These are phyloP conservation scores for Chrysopilus asiliformis DNA, from an alignment of 2,888 invertebrate genomes.

Conservation along the genomic window DNA sequence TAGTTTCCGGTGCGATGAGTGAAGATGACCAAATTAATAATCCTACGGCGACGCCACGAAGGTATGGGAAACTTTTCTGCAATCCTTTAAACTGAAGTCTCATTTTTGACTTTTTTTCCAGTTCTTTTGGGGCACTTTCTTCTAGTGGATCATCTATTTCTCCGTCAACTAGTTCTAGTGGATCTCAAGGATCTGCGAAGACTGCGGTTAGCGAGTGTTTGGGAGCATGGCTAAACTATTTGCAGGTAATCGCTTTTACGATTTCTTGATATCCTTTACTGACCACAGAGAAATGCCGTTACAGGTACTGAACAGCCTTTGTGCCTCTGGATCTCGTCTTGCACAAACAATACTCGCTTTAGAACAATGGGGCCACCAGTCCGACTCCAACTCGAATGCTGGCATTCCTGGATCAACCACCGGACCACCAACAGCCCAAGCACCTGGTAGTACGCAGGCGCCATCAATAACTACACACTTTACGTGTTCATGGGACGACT, in stretches of 20 bases:
- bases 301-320: conserved; percentile 48
- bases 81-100: too few relatives aligned
- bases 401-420: too few relatives aligned
- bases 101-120: too few relatives aligned
- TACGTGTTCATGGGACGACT: conserved; percentile 52
- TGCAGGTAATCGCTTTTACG: conserved; percentile 17
- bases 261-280: too few relatives aligned
- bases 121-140: conserved; percentile 19
- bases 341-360: conserved; percentile 45
- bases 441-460: conserved; percentile 7
- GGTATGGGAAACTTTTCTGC: too few relatives aligned
- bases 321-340: conserved; percentile 47
- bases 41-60: too few relatives aligned
- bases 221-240: conserved; percentile 26
- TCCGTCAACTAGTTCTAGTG: conserved; percentile 23
- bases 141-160: conserved; percentile 20
- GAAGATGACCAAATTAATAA: too few relatives aligned
- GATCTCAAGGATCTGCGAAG: conserved; percentile 23
- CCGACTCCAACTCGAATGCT: not conserved
- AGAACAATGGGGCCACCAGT: conserved; percentile 35
- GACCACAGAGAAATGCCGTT: too few relatives aligned
- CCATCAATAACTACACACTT: conserved; percentile 22
- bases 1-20: too few relatives aligned
- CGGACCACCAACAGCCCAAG: not conserved
- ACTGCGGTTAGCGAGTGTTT: conserved; percentile 25